Conservation (phyloP, 2,888 invertebrate genomes). For the Horisme vitalbata region DNA sequence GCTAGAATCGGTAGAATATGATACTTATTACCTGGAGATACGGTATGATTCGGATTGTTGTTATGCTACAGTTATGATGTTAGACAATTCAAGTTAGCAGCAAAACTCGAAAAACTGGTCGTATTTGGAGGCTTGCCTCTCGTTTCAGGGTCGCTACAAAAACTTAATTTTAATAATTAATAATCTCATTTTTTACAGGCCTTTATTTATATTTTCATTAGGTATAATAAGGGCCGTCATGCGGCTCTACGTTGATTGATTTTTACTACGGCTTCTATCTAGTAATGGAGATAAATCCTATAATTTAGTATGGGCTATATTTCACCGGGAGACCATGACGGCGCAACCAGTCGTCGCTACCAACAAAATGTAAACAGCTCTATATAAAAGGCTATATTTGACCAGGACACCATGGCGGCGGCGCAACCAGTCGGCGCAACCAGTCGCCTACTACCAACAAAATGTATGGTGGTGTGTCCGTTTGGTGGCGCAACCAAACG, state of each 20-base stretch:
- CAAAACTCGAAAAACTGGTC: constrained; percentile 63
- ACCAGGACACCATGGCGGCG: too few relatives aligned
- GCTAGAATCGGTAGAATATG: constrained; percentile 14
- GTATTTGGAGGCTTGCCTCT: constrained; percentile 63
- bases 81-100: constrained; percentile 33
- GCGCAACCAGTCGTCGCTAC: too few relatives aligned
- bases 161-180: constrained; percentile 32
- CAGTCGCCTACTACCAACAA: too few relatives aligned
- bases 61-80: constrained; percentile 23
- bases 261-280: too few relatives aligned
- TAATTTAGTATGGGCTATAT: too few relatives aligned
- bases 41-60: constrained; percentile 27
- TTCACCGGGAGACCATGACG: too few relatives aligned
- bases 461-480: too few relatives aligned
- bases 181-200: constrained; percentile 33
- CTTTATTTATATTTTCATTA: constrained; percentile 12
- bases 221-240: not conserved
- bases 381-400: too few relatives aligned
- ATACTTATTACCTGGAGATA: constrained; percentile 7
- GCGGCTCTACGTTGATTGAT: constrained; percentile 19
- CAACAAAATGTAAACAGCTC: too few relatives aligned
- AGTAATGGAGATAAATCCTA: too few relatives aligned
- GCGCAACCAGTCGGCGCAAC: too few relatives aligned
- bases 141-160: constrained; percentile 58
- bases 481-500: too few relatives aligned